Percentiles rank a stretch among this genome's conserved stretches.
These are phyloP conservation scores for Lamprologus speciosus DNA, from an alignment of 2,113 vertebrate species.

Conservation along the genomic window DNA sequence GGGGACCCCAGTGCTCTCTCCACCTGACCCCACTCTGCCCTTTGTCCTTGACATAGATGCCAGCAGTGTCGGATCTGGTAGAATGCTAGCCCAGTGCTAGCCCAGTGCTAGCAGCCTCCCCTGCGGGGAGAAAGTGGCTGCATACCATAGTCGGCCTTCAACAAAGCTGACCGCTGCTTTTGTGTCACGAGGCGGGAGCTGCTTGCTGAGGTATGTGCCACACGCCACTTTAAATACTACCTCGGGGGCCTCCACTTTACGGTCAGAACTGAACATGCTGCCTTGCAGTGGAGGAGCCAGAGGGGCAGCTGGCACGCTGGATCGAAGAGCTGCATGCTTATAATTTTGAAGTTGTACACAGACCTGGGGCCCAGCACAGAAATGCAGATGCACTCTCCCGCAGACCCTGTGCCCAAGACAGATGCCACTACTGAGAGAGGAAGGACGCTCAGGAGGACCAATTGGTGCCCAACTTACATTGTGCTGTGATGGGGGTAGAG, in stretches of 20 bases:
- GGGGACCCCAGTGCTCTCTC: background rate
- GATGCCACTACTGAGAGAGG: background rate
- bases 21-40: background rate
- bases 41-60: background rate
- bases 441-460: background rate
- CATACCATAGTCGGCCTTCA: background rate
- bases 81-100: background rate
- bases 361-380: background rate
- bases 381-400: background rate
- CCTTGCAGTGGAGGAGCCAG: background rate
- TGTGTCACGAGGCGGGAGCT: fast-evolving
- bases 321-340: background rate
- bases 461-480: background rate
- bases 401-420: background rate
- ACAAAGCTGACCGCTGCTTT: background rate
- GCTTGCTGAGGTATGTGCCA: background rate
- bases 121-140: background rate
- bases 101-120: background rate
- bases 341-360: background rate
- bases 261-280: too few species aligned
- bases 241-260: too few species aligned
- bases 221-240: too few species aligned
- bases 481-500: background rate
- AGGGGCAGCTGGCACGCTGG: background rate
- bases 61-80: background rate